Evolutionary conservation across 1,140 invertebrate species (phyloP).

Genomic region (Pomacea maculata): DNA sequence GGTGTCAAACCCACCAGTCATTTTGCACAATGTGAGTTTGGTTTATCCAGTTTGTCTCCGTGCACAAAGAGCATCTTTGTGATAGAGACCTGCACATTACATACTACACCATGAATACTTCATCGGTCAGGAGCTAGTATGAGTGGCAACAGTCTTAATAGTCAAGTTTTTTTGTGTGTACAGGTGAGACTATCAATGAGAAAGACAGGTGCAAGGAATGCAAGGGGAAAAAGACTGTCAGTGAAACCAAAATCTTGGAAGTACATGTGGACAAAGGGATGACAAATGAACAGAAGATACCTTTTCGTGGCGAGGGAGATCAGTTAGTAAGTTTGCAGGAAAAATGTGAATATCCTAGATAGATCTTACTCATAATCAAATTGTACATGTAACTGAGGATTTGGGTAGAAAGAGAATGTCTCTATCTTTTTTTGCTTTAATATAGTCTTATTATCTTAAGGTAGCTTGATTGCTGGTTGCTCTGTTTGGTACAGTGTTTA

Average conservation of each 20-base stretch:
- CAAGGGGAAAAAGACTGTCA: slow-evolving; percentile 88
- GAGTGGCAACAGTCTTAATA: not conserved
- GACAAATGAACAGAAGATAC: slow-evolving; percentile 95
- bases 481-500: no score
- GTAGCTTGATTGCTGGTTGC: no score
- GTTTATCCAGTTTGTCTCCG: no score
- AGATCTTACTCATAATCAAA: no score
- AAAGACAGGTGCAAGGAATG: slow-evolving; percentile 84
- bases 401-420: not conserved
- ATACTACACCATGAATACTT: not conserved
- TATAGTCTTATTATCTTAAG: not conserved
- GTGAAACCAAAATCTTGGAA: slow-evolving; percentile 95
- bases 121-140: not conserved
- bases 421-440: not conserved
- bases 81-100: not conserved
- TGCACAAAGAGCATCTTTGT: no score
- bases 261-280: slow-evolving; percentile 99
- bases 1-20: no score
- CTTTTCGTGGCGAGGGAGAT: slow-evolving; percentile 95
- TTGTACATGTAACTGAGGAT: not conserved
- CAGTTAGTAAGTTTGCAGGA: slow-evolving; percentile 71
- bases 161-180: slow-evolving; percentile 17
- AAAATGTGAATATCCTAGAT: no score
- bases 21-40: no score
- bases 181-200: slow-evolving; percentile 78